These are phyloP conservation scores for Drosophila neutralis DNA, from an alignment of 2,888 invertebrate genomes.

Conservation along the genomic window DNA sequence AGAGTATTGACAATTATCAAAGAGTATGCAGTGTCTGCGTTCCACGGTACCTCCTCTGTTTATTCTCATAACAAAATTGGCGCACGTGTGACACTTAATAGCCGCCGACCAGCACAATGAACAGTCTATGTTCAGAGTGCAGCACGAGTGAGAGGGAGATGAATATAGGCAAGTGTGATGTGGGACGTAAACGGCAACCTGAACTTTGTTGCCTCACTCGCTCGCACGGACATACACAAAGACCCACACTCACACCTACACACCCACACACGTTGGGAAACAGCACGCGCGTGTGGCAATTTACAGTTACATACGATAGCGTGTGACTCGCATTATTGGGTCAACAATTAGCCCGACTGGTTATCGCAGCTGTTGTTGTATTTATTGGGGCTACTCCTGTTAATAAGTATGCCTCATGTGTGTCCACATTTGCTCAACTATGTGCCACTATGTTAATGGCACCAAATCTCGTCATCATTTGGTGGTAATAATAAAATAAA, in stretches of 20 bases:
- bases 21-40: constrained; percentile 4
- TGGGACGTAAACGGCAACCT: constrained; percentile 14
- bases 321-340: constrained; percentile 70
- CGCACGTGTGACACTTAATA: constrained; percentile 58
- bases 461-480: background rate
- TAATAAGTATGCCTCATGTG: constrained; percentile 11
- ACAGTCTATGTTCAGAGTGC: constrained; percentile 11
- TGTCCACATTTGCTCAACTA: background rate
- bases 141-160: background rate
- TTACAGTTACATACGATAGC: constrained; percentile 58
- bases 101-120: constrained; percentile 28
- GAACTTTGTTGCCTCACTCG: constrained; percentile 26
- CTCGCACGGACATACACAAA: background rate
- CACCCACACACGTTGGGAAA: constrained; percentile 34
- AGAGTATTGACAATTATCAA: constrained; percentile 23
- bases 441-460: constrained; percentile 3
- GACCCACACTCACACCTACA: background rate
- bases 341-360: constrained; percentile 61
- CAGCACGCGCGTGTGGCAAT: constrained; percentile 61
- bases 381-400: constrained; percentile 16
- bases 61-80: constrained; percentile 29
- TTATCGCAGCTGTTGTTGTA: constrained; percentile 34
- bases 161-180: background rate
- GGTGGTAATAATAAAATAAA: background rate
- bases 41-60: constrained; percentile 6